phyloP scores from a whole-genome alignment of 2,113 vertebrate genomes.

The Eupsittula cactorum region DNA sequence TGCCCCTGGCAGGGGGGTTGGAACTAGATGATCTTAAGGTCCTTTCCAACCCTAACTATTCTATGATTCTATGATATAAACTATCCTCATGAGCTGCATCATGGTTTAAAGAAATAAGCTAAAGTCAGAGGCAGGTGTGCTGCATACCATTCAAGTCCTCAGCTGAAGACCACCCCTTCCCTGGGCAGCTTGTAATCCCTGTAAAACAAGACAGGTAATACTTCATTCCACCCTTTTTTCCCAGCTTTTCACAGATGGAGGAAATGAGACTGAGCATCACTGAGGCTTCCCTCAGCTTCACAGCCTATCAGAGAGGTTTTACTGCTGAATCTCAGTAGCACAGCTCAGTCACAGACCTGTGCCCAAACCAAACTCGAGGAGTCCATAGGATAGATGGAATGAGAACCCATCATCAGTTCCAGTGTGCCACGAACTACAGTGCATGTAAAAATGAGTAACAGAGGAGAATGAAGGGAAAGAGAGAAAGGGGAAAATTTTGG shows the following conservation, averaged over 20 bases:
- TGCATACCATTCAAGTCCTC: neutral
- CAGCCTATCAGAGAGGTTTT: neutral
- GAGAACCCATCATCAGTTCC: neutral
- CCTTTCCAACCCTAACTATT: too few species aligned
- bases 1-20: too few species aligned
- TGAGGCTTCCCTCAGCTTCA: neutral
- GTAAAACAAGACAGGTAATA: neutral
- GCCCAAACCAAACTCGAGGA: neutral
- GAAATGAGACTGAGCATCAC: neutral
- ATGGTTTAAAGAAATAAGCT: neutral
- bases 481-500: neutral
- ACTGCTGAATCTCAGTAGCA: neutral
- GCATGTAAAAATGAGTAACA: neutral
- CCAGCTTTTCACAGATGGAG: neutral
- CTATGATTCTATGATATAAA: neutral
- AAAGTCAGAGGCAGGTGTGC: neutral
- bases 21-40: too few species aligned
- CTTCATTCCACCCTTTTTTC: neutral
- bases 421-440: neutral
- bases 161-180: neutral
- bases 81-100: neutral
- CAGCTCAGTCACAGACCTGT: neutral
- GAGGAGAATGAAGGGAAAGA: neutral
- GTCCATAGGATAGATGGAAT: neutral
- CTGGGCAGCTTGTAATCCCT: neutral